Evolutionary conservation across 1,140 invertebrate genomes (phyloP), one percentile per base, ranked within the genome.

Genomic region (Saccostrea glomerata): DNA sequence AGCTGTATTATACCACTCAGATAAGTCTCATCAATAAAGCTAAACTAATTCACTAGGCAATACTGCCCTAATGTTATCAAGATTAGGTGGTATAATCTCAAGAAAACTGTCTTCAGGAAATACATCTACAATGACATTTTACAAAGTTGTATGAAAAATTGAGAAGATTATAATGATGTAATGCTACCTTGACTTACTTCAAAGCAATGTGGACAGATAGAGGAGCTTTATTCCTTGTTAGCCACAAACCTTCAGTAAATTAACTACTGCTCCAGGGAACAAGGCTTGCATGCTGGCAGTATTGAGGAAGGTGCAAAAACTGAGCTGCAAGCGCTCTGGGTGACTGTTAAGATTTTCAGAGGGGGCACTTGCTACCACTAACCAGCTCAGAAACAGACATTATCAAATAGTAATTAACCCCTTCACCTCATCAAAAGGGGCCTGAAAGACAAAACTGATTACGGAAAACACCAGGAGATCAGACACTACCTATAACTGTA

Each of bases 321-420:
- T 9, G 7, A 13, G 70, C 70, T 36, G 11, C 11, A 9, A 13
- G 11, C 36, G 70, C 15, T 63, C 58, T 20, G 58, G 5, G 5
- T 63, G 58, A 17, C 7, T n/a, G 58, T 63, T n/a, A 20, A n/a
- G 58, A 20, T 63, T 63, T 63, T 36, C 4, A 30, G 23, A 30
- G 25, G 25, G 25, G 70, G 25, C 70, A 6, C 70, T 66, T 77
- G 70, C 70, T 25, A 77, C 70, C 70, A 47, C 30, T 36, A 30
- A 23, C 58, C 23, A 77, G 11, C 70, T 30, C 70, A 12, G 25
- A 15, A 15, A 25, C 70, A 77, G 70, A 30, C 70, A 30, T 77
- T 9, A 77, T 77, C 70, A 77, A 77, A 77, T 30, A 36, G 70
- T 77, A 77, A 77, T 77, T 77, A 77, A 36, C 70, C 70, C 15